phyloP scores from a whole-genome alignment of 2,888 invertebrate species.

The Globia sparganii region DNA sequence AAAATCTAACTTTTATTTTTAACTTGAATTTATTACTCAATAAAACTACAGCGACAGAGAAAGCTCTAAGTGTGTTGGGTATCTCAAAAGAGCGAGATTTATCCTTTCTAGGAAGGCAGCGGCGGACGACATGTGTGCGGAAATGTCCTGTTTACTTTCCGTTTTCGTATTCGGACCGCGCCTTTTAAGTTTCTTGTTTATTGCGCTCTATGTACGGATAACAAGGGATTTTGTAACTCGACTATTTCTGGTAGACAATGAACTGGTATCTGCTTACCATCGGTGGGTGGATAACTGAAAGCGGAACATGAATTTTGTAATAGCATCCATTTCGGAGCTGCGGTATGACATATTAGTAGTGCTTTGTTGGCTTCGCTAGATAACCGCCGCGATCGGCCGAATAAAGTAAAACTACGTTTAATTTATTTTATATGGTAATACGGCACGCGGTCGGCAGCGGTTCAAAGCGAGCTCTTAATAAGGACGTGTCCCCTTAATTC shows the following conservation, averaged over 20 bases:
- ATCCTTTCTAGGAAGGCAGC: constrained; percentile 73
- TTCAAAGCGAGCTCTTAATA: constrained; percentile 84
- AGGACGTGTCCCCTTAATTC: constrained; percentile 83
- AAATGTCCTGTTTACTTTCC: constrained; percentile 84
- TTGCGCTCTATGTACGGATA: constrained; percentile 77
- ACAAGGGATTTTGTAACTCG: constrained; percentile 82
- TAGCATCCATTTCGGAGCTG: constrained; percentile 66
- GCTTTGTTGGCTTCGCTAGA: constrained; percentile 64
- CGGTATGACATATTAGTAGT: constrained; percentile 68
- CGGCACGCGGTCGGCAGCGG: constrained; percentile 73
- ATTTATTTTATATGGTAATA: constrained; percentile 83
- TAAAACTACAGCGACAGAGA: constrained; percentile 65
- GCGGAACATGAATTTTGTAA: constrained; percentile 72
- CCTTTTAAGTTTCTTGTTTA: constrained; percentile 84
- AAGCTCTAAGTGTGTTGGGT: constrained; percentile 69
- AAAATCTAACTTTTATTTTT: constrained; percentile 62
- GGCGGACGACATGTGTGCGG: constrained; percentile 80
- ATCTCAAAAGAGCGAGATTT: constrained; percentile 73
- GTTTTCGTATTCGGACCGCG: constrained; percentile 82
- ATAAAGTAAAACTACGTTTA: constrained; percentile 72
- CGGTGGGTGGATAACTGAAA: constrained; percentile 72
- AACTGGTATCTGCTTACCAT: constrained; percentile 74
- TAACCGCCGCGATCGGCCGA: constrained; percentile 56
- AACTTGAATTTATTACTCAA: constrained; percentile 60
- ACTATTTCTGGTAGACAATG: constrained; percentile 81